A percentile compares a stretch with the other conserved stretches of the same genome.
Evolutionary conservation across 2,797 vertebrate genomes (phyloP).

Genomic region (Notamacropus eugenii): DNA sequence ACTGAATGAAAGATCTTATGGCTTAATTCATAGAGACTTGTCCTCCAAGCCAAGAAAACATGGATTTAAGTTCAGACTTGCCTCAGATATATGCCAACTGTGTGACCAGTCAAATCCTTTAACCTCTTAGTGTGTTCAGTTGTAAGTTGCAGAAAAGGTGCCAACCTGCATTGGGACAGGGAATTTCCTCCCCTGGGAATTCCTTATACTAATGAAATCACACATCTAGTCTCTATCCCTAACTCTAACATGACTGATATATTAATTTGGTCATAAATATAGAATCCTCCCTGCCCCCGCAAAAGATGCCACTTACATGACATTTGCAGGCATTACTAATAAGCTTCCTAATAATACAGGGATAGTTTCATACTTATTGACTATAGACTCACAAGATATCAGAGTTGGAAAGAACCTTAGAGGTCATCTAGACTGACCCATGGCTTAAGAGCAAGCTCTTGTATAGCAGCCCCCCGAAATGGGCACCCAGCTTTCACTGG

Average conservation of each 20-base stretch:
- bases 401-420: neutral
- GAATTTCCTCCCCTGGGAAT: neutral
- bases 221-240: neutral
- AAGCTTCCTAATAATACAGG: neutral
- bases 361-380: neutral
- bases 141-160: neutral
- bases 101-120: neutral
- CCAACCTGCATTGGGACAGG: neutral
- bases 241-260: neutral
- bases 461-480: neutral
- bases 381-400: neutral
- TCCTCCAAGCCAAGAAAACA: neutral
- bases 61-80: neutral
- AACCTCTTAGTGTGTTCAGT: neutral
- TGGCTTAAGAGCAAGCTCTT: neutral
- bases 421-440: neutral
- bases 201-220: neutral
- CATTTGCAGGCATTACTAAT: neutral
- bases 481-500: neutral
- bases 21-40: neutral
- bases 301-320: neutral
- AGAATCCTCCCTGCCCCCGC: neutral
- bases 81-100: neutral
- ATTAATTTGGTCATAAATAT: neutral
- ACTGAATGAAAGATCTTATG: neutral